phyloP scores from a whole-genome alignment of 2,888 invertebrate genomes.

The Eulithis testata region DNA sequence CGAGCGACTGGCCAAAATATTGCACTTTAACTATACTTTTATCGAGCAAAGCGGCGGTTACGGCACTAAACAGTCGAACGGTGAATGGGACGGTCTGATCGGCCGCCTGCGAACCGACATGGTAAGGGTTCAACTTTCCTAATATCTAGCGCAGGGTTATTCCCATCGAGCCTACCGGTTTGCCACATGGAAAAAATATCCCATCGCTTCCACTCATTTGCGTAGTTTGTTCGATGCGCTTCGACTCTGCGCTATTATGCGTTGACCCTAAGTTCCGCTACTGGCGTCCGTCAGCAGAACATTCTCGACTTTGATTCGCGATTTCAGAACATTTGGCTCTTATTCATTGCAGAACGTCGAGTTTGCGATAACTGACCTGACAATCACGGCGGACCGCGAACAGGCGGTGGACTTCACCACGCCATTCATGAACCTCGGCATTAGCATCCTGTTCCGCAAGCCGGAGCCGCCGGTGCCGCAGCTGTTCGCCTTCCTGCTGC shows the following conservation, averaged over 20 bases:
- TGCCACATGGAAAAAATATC: too few species aligned
- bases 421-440: conserved; percentile 97
- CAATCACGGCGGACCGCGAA: conserved; percentile 95
- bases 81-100: conserved; percentile 90
- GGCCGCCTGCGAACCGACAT: conserved; percentile 85
- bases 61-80: conserved; percentile 85
- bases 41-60: conserved; percentile 87
- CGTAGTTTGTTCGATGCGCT: too few species aligned
- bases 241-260: too few species aligned
- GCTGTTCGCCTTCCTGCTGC: conserved; percentile 95
- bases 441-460: conserved; percentile 94
- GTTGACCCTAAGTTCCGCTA: too few species aligned
- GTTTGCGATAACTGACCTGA: conserved; percentile 96
- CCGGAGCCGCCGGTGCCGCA: conserved; percentile 93
- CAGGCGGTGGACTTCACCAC: conserved; percentile 96
- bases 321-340: neutral
- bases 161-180: too few species aligned
- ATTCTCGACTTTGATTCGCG: too few species aligned
- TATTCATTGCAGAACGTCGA: conserved; percentile 87
- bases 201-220: too few species aligned
- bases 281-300: too few species aligned
- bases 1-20: conserved; percentile 87
- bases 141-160: too few species aligned
- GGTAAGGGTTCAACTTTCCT: conserved; percentile 56
- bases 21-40: conserved; percentile 93